A percentile compares a stretch with the other conserved stretches of the same genome.
Evolutionary conservation across 2,888 invertebrate species (phyloP).

Genomic region (Phalangium opilio): DNA sequence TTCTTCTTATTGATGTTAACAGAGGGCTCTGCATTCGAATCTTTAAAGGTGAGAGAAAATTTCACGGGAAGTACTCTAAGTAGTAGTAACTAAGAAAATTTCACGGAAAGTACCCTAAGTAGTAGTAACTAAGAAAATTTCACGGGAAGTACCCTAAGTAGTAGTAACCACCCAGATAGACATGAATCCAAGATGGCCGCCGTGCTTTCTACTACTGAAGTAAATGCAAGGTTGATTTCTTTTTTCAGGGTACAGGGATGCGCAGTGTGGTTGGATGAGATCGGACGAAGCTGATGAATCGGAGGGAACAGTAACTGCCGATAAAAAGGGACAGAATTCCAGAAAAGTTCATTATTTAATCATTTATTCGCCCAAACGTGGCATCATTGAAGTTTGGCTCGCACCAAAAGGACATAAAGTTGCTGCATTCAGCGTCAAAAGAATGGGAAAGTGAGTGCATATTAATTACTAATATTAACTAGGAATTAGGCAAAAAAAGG

Average conservation of each 20-base stretch:
- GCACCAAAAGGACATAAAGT: constrained; percentile 78
- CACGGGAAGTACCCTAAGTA: too few species aligned
- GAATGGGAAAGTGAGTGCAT: constrained; percentile 27
- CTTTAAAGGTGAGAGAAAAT: constrained; percentile 62
- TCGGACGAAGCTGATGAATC: constrained; percentile 42
- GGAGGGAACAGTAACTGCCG: constrained; percentile 18
- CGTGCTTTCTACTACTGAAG: too few species aligned
- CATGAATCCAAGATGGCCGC: too few species aligned
- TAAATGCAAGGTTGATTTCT: too few species aligned
- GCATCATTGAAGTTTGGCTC: constrained; percentile 64
- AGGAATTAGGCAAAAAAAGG: too few species aligned
- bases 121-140: too few species aligned
- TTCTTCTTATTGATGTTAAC: constrained; percentile 66
- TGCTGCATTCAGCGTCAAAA: constrained; percentile 76
- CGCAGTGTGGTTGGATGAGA: constrained; percentile 84
- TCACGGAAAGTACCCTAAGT: too few species aligned
- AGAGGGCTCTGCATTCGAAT: constrained; percentile 64
- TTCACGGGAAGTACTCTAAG: too few species aligned
- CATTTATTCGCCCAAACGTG: constrained; percentile 83
- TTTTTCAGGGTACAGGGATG: constrained; percentile 79
- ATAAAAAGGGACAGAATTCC: constrained; percentile 25
- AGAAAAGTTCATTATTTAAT: constrained; percentile 64
- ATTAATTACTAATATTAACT: too few species aligned
- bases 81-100: too few species aligned
- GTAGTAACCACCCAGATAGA: too few species aligned